Evolutionary conservation across 2,797 vertebrate genomes (phyloP), one percentile per base, ranked within the genome.

Genomic region (Austrolebias charrua): DNA sequence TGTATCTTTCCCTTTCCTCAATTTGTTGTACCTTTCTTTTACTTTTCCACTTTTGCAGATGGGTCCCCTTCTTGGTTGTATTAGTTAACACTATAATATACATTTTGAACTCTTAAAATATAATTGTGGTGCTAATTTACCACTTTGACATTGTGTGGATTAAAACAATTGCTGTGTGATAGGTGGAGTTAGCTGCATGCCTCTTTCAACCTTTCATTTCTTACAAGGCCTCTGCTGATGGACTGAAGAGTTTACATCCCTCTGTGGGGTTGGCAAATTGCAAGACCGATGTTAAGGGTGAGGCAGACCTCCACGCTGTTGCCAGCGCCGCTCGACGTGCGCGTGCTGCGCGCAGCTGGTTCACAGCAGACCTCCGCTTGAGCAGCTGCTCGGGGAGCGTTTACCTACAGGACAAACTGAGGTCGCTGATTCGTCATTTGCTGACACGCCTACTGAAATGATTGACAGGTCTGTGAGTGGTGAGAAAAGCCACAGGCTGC

Each of bases 281-380:
- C 58, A 84, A 86, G 83, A 89, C 81, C 55, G 80, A 89, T 88
- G 77, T 78, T 77, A n/a, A n/a, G n/a, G n/a, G n/a, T n/a, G n/a
- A n/a, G n/a, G n/a, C n/a, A n/a, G n/a, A n/a, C n/a, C n/a, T n/a
- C n/a, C n/a, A n/a, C n/a, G n/a, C n/a, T n/a, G n/a, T n/a, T n/a
- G n/a, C n/a, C n/a, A n/a, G n/a, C n/a, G n/a, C n/a, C n/a, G n/a
- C n/a, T n/a, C n/a, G n/a, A n/a, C n/a, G n/a, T n/a, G n/a, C n/a
- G n/a, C n/a, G n/a, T n/a, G n/a, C n/a, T n/a, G n/a, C n/a, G n/a
- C n/a, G n/a, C n/a, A n/a, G n/a, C n/a, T n/a, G n/a, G n/a, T n/a
- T n/a, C n/a, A n/a, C n/a, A n/a, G n/a, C n/a, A n/a, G n/a, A n/a
- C n/a, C n/a, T n/a, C n/a, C n/a, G n/a, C n/a, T n/a, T n/a, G n/a